phyloP scores from a whole-genome alignment of 2,888 invertebrate genomes.

The Oligia strigilis region DNA sequence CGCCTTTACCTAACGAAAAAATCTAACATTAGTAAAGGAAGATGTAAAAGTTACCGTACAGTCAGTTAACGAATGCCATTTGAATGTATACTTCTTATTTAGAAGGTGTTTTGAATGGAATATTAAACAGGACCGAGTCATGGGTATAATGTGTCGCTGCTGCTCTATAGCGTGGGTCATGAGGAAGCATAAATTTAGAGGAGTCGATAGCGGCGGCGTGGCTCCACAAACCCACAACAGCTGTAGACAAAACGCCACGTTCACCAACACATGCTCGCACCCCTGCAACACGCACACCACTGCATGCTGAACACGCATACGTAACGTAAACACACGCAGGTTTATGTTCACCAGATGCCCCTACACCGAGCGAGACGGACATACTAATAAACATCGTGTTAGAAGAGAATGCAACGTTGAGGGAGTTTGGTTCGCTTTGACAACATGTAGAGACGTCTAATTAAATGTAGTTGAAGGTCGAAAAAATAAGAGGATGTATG shows the following conservation, averaged over 20 bases:
- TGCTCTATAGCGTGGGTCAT: constrained; percentile 84
- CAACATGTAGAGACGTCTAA: constrained; percentile 87
- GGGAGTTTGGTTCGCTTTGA: constrained; percentile 83
- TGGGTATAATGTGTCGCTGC: constrained; percentile 75
- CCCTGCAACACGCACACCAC: constrained; percentile 82
- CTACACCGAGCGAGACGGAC: constrained; percentile 84
- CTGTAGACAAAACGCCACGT: constrained; percentile 86
- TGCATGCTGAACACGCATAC: constrained; percentile 74
- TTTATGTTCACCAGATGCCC: constrained; percentile 90
- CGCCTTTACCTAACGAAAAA: constrained; percentile 54
- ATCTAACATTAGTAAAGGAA: constrained; percentile 60
- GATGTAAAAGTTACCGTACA: constrained; percentile 61
- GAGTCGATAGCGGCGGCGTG: constrained; percentile 80
- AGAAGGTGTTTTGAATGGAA: constrained; percentile 75
- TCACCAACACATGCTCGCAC: constrained; percentile 84
- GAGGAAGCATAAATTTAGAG: constrained; percentile 90
- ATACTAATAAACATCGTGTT: constrained; percentile 75
- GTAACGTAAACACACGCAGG: constrained; percentile 88
- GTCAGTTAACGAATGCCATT: constrained; percentile 70
- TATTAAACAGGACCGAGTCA: constrained; percentile 78
- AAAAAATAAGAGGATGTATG: constrained; percentile 83
- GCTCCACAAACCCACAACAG: constrained; percentile 87
- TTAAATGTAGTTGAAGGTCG: constrained; percentile 88
- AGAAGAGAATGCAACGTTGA: constrained; percentile 79
- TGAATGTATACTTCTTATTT: constrained; percentile 77